These are phyloP conservation scores for Celastrina argiolus DNA, from an alignment of 2,888 invertebrate species.

Conservation along the genomic window DNA sequence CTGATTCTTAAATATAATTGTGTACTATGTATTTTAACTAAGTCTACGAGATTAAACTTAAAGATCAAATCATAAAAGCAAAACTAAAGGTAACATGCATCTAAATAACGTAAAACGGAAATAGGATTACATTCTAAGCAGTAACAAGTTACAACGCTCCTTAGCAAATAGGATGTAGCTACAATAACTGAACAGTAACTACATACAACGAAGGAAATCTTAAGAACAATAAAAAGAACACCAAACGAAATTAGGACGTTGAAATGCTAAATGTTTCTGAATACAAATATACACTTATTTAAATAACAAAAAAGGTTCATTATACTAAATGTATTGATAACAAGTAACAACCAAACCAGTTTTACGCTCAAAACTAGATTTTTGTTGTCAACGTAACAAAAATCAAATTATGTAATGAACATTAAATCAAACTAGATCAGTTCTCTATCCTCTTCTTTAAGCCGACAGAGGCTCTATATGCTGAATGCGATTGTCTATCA, in stretches of 20 bases:
- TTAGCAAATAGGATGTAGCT: slow-evolving; percentile 2
- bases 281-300: background rate
- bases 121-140: slow-evolving; percentile 7
- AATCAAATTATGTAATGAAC: background rate
- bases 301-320: background rate
- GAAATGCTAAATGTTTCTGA: background rate
- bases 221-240: background rate
- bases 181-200: background rate
- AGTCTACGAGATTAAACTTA: background rate
- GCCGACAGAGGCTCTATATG: background rate
- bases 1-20: too few relatives aligned
- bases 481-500: too few relatives aligned
- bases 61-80: background rate
- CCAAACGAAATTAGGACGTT: background rate
- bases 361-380: background rate
- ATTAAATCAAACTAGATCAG: background rate
- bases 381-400: background rate
- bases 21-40: too few relatives aligned
- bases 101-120: background rate
- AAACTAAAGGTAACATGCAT: background rate
- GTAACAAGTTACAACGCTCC: background rate
- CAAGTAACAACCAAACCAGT: background rate
- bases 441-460: too few relatives aligned
- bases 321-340: background rate
- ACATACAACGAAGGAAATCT: background rate